Evolutionary conservation across 2,888 invertebrate species (phyloP).

Genomic region (Drosophila imparisetae): DNA sequence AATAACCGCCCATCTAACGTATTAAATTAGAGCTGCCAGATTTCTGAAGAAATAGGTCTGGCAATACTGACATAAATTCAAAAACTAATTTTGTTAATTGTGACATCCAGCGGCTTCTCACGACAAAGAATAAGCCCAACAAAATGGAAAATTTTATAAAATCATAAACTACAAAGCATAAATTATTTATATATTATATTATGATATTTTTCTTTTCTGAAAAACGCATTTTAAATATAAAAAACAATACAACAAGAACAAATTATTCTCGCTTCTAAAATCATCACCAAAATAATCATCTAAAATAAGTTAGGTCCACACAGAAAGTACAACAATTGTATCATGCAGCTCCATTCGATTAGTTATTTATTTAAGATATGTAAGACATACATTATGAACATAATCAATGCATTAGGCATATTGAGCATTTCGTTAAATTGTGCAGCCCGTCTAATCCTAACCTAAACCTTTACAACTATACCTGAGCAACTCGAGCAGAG

Average conservation of each 20-base stretch:
- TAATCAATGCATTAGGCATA: conserved; percentile 19
- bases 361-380: conserved; percentile 39
- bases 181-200: background rate
- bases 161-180: background rate
- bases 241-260: background rate
- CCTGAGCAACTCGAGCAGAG: conserved; percentile 64
- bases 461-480: conserved; percentile 49
- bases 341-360: conserved; percentile 10
- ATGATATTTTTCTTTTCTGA: background rate
- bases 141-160: background rate
- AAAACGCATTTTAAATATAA: background rate
- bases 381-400: conserved; percentile 20
- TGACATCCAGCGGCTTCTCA: background rate
- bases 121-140: background rate
- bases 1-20: conserved; percentile 3
- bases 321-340: background rate
- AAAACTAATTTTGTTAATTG: background rate
- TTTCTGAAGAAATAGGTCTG: background rate
- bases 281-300: background rate
- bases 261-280: background rate
- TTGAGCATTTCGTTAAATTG: conserved; percentile 29
- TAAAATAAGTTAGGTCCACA: background rate
- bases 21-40: conserved; percentile 30
- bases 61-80: background rate
- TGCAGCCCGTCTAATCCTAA: conserved; percentile 22